phyloP scores from a whole-genome alignment of 2,888 invertebrate species.

The Nemoura dubitans region DNA sequence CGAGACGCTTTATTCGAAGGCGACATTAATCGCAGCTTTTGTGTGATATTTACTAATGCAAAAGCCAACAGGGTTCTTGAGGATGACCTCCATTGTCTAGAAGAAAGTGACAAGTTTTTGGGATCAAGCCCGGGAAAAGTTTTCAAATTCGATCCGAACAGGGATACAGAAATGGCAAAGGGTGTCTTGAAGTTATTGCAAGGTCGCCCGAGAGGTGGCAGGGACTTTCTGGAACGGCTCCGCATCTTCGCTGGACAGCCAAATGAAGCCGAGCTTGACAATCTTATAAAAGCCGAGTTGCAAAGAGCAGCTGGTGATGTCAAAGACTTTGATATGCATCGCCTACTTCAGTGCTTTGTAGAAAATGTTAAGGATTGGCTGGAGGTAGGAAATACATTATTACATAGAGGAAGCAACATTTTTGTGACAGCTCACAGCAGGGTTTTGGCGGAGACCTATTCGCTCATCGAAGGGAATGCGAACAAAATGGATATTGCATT shows the following conservation, averaged over 20 bases:
- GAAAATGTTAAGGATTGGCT: neutral
- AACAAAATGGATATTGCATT: neutral
- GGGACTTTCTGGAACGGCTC: neutral
- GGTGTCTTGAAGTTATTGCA: neutral
- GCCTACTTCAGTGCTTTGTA: neutral
- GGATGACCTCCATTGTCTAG: neutral
- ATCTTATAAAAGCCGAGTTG: neutral
- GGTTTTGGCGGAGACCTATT: neutral
- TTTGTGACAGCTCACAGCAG: neutral
- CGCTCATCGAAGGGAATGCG: neutral
- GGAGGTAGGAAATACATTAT: no score
- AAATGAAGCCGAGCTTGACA: neutral
- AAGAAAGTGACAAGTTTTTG: neutral
- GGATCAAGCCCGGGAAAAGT: neutral
- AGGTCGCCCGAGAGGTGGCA: neutral
- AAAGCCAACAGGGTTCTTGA: neutral
- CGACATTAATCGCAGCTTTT: neutral
- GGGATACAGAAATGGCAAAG: neutral
- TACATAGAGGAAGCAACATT: neutral
- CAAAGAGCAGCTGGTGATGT: neutral
- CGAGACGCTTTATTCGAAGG: neutral
- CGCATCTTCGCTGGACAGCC: neutral
- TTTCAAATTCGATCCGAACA: neutral
- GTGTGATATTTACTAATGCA: neutral
- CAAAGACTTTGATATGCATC: neutral